Percentiles rank a stretch among this genome's conserved stretches.
phyloP scores from a whole-genome alignment of 2,797 vertebrate species.

The Hydrophis major region DNA sequence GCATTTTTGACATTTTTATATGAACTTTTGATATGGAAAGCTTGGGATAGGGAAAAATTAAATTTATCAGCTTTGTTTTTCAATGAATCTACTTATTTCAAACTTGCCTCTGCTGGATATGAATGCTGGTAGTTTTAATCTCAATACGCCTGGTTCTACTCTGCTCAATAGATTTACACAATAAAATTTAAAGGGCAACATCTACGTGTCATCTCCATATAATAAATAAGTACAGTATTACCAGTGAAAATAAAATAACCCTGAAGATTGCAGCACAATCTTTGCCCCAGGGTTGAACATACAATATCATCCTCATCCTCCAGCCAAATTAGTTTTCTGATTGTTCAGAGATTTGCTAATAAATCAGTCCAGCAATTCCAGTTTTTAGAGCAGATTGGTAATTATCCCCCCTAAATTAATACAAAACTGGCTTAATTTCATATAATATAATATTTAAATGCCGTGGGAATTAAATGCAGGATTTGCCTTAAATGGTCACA shows the following conservation, averaged over 20 bases:
- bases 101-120: not conserved
- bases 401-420: not conserved
- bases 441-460: not conserved
- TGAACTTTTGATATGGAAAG: too few species aligned
- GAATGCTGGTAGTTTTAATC: not conserved
- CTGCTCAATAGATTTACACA: not conserved
- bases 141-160: not conserved
- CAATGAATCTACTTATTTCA: not conserved
- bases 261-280: not conserved
- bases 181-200: not conserved
- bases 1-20: not conserved
- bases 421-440: not conserved
- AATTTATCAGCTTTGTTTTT: not conserved
- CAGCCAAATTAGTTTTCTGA: not conserved
- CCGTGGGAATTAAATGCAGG: not conserved
- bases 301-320: not conserved
- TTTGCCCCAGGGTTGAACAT: not conserved
- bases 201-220: not conserved
- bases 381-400: not conserved
- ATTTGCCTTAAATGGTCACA: not conserved
- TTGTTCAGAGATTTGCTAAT: not conserved
- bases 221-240: not conserved
- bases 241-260: not conserved
- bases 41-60: not conserved
- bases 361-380: not conserved